Conservation (phyloP, 2,113 vertebrate genomes). For the Uria aalge region DNA sequence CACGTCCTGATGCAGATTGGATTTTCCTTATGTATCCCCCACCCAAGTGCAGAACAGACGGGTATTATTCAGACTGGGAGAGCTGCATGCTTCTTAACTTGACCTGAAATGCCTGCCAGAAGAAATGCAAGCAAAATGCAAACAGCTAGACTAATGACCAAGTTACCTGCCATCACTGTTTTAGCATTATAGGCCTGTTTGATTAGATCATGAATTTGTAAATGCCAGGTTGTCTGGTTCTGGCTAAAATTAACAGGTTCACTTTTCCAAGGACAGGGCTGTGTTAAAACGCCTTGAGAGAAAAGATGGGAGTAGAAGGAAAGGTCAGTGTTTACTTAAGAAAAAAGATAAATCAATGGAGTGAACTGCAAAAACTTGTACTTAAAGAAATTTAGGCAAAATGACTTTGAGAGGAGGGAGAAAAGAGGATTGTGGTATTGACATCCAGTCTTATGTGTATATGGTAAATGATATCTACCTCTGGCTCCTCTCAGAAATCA, state of each 20-base stretch:
- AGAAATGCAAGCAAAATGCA: neutral
- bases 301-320: neutral
- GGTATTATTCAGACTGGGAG: neutral
- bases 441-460: neutral
- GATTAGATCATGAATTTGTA: conserved; percentile 2
- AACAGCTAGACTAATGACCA: neutral
- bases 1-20: neutral
- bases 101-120: neutral
- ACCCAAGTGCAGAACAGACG: neutral
- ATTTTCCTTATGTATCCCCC: neutral
- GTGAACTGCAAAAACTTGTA: neutral
- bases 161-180: neutral
- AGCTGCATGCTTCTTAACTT: neutral
- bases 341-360: neutral
- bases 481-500: neutral
- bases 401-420: neutral
- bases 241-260: neutral
- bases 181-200: neutral
- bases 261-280: neutral
- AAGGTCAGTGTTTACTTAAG: neutral
- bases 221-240: neutral
- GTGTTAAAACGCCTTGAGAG: neutral
- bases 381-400: neutral
- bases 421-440: neutral
- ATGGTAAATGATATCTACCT: neutral